These are phyloP conservation scores for Heliconius aoede DNA, from an alignment of 2,888 invertebrate species.

Conservation along the genomic window DNA sequence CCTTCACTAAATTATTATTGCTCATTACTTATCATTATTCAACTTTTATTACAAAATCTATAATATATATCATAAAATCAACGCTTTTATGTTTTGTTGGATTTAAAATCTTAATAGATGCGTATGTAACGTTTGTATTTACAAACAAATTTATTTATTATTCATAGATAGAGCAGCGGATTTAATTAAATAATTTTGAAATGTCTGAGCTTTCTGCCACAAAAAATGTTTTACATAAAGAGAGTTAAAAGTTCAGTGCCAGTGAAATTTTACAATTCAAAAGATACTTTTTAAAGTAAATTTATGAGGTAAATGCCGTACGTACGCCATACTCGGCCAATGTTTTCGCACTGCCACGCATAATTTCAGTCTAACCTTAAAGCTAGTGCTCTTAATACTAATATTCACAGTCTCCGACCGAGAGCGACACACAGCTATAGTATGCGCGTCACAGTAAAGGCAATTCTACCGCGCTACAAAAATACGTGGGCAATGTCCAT, in stretches of 20 bases:
- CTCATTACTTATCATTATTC: slow-evolving; percentile 17
- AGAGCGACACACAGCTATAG: slow-evolving; percentile 64
- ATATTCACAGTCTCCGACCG: slow-evolving; percentile 78
- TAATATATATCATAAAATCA: neutral
- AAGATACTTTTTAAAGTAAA: slow-evolving; percentile 15
- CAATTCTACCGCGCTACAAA: slow-evolving; percentile 79
- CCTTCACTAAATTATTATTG: slow-evolving; percentile 36
- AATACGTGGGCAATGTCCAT: slow-evolving; percentile 83
- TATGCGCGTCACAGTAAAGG: slow-evolving; percentile 72
- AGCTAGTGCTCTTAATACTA: slow-evolving; percentile 62
- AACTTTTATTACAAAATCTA: neutral
- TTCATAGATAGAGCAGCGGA: too few species aligned
- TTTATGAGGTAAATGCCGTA: slow-evolving; percentile 44
- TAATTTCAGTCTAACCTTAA: slow-evolving; percentile 75
- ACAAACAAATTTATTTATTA: too few species aligned
- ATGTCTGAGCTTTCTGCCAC: neutral
- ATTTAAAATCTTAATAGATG: neutral
- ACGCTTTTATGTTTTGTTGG: too few species aligned
- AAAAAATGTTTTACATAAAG: neutral
- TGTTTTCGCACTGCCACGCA: slow-evolving; percentile 71
- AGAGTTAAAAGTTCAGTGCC: neutral
- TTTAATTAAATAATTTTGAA: neutral
- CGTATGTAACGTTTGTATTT: too few species aligned
- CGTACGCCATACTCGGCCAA: slow-evolving; percentile 52
- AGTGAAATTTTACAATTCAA: neutral